phyloP scores from a whole-genome alignment of 2,113 vertebrate genomes.

The Aplodontia rufa region DNA sequence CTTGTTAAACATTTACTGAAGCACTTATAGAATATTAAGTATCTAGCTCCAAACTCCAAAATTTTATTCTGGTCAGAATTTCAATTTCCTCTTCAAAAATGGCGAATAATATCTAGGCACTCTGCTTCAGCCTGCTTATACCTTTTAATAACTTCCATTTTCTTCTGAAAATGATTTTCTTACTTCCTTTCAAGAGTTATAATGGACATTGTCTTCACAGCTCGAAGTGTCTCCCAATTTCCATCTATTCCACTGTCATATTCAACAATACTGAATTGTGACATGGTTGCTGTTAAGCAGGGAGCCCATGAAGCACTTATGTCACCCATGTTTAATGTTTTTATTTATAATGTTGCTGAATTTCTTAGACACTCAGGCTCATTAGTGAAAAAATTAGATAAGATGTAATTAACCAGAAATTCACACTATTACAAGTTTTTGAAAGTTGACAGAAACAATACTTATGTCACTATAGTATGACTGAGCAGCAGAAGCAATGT shows the following conservation, averaged over 20 bases:
- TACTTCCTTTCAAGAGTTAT: constrained; percentile 21
- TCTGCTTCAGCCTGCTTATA: not conserved
- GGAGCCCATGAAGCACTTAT: not conserved
- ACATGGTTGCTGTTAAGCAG: not conserved
- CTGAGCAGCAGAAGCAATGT: not conserved
- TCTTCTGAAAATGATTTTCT: constrained; percentile 20
- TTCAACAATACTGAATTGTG: not conserved
- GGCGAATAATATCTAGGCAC: not conserved
- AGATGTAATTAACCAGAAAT: not conserved
- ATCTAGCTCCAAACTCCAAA: constrained; percentile 33
- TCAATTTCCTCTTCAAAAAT: constrained; percentile 19
- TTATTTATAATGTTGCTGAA: not conserved
- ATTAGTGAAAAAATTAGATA: not conserved
- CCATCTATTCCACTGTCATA: not conserved
- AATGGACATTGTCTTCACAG: not conserved
- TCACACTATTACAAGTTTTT: not conserved
- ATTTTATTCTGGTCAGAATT: constrained; percentile 12
- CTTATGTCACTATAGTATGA: not conserved
- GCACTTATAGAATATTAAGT: not conserved
- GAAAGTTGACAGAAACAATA: not conserved
- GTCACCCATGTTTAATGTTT: not conserved
- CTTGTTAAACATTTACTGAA: constrained; percentile 31
- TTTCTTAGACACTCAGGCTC: not conserved
- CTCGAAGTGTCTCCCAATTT: not conserved
- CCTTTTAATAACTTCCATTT: constrained; percentile 43